Conservation (phyloP, 2,797 vertebrate genomes). For the Danio aesculapii region DNA sequence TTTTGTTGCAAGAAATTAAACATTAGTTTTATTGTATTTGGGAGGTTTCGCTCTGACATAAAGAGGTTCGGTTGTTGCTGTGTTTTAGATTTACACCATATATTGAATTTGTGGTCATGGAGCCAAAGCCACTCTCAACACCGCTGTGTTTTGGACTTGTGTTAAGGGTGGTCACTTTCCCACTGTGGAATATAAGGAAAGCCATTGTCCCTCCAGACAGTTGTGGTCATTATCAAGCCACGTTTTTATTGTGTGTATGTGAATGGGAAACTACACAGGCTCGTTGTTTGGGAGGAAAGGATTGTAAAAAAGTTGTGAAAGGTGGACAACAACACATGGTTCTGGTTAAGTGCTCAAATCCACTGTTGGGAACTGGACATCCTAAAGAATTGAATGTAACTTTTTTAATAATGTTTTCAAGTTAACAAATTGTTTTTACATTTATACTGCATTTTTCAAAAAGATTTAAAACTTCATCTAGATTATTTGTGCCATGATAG, state of each 20-base stretch:
- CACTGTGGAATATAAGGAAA: slow-evolving; percentile 29
- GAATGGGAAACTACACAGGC: slow-evolving; percentile 68
- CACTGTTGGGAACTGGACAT: slow-evolving; percentile 52
- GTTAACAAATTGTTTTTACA: no score
- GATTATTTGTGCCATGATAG: no score
- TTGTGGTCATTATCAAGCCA: slow-evolving; percentile 57
- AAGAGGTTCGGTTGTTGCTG: slow-evolving; percentile 35
- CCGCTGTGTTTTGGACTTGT: slow-evolving; percentile 42
- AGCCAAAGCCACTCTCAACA: slow-evolving; percentile 21
- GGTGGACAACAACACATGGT: slow-evolving; percentile 63
- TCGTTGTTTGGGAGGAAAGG: slow-evolving; percentile 6
- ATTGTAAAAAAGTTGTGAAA: slow-evolving; percentile 63
- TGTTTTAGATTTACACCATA: slow-evolving; percentile 33
- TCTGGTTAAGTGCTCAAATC: slow-evolving; percentile 63
- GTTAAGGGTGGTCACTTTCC: slow-evolving; percentile 43
- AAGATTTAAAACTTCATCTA: no score
- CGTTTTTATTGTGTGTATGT: slow-evolving; percentile 65
- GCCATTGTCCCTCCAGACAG: slow-evolving; percentile 52
- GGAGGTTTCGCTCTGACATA: slow-evolving; percentile 12
- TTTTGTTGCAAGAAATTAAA: slow-evolving; percentile 16
- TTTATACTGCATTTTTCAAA: no score
- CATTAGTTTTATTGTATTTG: slow-evolving; percentile 32
- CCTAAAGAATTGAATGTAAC: slow-evolving; percentile 47
- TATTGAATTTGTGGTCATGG: slow-evolving; percentile 42
- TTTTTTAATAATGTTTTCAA: slow-evolving; percentile 52